Evolutionary conservation across 2,797 vertebrate species (phyloP).

Genomic region (Mormyrops boulengeri): DNA sequence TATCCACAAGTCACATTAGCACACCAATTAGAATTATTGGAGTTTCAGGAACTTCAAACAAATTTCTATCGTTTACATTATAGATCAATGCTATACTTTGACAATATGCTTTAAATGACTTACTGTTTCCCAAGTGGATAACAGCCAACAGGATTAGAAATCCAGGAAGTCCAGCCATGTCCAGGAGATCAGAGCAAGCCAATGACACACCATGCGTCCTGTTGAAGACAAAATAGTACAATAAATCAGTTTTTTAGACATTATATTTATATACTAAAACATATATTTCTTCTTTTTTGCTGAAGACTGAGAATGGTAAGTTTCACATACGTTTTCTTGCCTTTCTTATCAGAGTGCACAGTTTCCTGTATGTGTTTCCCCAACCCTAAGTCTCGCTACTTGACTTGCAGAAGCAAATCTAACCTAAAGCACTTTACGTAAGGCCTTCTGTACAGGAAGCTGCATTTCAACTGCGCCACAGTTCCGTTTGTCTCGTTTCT

Average conservation of each 20-base stretch:
- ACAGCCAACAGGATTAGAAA: constrained; percentile 61
- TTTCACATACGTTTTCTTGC: constrained; percentile 54
- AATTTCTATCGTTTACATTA: neutral
- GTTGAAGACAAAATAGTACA: constrained; percentile 45
- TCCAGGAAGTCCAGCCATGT: constrained; percentile 72
- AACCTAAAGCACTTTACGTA: constrained; percentile 56
- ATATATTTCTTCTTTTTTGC: neutral
- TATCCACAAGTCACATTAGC: constrained; percentile 39
- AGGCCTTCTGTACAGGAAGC: constrained; percentile 60
- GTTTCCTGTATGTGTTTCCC: constrained; percentile 71
- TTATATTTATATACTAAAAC: neutral
- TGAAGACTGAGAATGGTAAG: constrained; percentile 33
- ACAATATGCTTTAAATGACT: constrained; percentile 41
- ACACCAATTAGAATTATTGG: neutral
- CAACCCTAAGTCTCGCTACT: constrained; percentile 59
- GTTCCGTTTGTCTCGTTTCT: constrained; percentile 37
- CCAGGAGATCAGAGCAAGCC: constrained; percentile 56
- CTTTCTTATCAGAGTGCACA: constrained; percentile 62
- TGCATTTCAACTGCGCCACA: constrained; percentile 55
- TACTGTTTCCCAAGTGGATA: constrained; percentile 50
- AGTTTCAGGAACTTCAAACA: neutral
- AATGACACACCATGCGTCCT: constrained; percentile 67
- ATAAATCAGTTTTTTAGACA: constrained; percentile 11
- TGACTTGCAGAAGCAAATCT: constrained; percentile 48
- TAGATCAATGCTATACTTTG: neutral